Evolutionary conservation across 2,888 invertebrate species (phyloP).

Genomic region (Drosophila quinaria): DNA sequence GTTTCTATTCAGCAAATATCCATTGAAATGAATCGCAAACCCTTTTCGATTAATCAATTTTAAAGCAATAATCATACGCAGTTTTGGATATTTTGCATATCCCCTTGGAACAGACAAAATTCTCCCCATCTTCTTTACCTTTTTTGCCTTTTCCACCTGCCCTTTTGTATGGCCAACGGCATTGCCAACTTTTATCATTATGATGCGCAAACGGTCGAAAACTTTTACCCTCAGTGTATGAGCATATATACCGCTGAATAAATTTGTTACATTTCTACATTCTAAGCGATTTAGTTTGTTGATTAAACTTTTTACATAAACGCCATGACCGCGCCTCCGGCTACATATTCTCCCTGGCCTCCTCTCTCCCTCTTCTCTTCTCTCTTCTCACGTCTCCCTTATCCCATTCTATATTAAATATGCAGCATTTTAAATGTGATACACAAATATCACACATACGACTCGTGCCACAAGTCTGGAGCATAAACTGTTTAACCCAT

Average conservation of each 20-base stretch:
- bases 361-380: neutral
- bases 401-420: neutral
- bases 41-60: conserved; percentile 32
- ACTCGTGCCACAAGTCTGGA: conserved; percentile 3
- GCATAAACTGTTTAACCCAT: neutral
- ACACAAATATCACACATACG: conserved; percentile 46
- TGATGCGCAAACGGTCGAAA: conserved; percentile 75
- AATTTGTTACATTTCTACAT: conserved; percentile 74
- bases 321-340: conserved; percentile 68
- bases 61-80: conserved; percentile 48
- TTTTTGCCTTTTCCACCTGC: neutral
- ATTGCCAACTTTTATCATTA: conserved; percentile 77
- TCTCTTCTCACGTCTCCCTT: too few relatives aligned
- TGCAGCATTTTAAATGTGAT: conserved; percentile 26
- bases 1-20: conserved; percentile 6
- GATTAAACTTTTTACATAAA: conserved; percentile 76
- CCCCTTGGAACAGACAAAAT: conserved; percentile 1
- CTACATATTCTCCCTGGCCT: neutral
- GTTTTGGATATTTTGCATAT: too few relatives aligned
- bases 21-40: conserved; percentile 27
- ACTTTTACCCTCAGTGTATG: conserved; percentile 50
- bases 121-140: neutral
- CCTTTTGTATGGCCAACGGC: conserved; percentile 53
- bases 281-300: conserved; percentile 80
- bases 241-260: conserved; percentile 46